Percentiles rank a stretch among this genome's conserved stretches.
Conservation (phyloP, 1,140 invertebrate genomes). For the Aphidius gifuensis region DNA sequence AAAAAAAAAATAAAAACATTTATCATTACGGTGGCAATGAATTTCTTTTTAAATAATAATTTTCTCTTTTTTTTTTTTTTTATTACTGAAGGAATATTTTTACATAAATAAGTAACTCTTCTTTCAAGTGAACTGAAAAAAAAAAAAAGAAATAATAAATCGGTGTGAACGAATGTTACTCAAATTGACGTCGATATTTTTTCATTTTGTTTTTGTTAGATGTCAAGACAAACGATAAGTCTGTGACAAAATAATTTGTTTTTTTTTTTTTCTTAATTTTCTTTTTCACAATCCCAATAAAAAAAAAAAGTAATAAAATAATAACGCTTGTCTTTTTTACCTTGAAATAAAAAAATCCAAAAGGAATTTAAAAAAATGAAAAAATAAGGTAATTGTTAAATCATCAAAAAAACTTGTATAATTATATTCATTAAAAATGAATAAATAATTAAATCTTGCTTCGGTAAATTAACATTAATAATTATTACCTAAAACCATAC, state of each 20-base stretch:
- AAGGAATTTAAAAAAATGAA: no score
- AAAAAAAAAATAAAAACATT: conserved; percentile 11
- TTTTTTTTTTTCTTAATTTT: not conserved
- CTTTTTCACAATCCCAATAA: not conserved
- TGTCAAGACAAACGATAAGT: no score
- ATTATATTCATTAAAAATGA: no score
- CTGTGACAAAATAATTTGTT: not conserved
- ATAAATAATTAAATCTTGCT: no score
- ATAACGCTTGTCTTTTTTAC: no score
- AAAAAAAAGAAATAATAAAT: no score
- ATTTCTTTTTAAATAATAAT: not conserved
- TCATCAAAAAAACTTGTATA: no score
- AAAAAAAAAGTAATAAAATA: not conserved
- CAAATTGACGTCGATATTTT: not conserved
- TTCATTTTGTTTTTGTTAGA: no score
- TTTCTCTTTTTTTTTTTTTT: no score
- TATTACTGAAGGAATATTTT: conserved; percentile 22
- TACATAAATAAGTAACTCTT: conserved; percentile 24
- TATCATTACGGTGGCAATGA: conserved; percentile 12
- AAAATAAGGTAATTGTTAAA: no score
- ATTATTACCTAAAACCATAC: conserved; percentile 6
- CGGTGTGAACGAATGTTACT: conserved; percentile 19
- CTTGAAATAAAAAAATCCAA: no score
- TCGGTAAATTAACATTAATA: no score
- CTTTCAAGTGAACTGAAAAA: not conserved